These are phyloP conservation scores for Amazona guildingii DNA, from an alignment of 2,113 vertebrate genomes.

Conservation along the genomic window DNA sequence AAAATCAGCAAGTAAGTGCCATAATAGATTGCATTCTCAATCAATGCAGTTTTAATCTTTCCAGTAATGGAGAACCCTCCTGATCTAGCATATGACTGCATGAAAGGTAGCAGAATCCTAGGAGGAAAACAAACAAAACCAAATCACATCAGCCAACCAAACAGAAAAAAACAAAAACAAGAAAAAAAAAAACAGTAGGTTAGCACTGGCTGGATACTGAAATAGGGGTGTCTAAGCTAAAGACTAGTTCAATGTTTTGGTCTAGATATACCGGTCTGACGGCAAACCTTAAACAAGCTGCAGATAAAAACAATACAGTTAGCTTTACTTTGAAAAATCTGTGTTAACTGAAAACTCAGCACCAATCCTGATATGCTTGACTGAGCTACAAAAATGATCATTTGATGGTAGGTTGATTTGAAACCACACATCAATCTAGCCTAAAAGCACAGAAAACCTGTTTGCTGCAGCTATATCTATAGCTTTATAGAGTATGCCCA, in stretches of 20 bases:
- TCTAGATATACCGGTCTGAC: neutral
- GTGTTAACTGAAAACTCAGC: neutral
- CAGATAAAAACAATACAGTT: neutral
- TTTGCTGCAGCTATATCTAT: neutral
- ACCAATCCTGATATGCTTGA: neutral
- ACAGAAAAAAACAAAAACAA: neutral
- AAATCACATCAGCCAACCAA: neutral
- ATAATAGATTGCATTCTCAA: slow-evolving; percentile 95
- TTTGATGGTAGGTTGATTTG: neutral
- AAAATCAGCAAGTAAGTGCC: slow-evolving; percentile 94
- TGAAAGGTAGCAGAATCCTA: slow-evolving; percentile 94
- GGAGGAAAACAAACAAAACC: neutral
- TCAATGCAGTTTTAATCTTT: slow-evolving; percentile 91
- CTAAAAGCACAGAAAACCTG: neutral
- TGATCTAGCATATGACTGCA: slow-evolving; percentile 92
- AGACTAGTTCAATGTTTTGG: neutral
- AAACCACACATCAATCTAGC: neutral
- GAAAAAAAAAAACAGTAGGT: neutral
- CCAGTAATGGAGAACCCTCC: slow-evolving; percentile 91
- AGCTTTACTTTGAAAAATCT: neutral
- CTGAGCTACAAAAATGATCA: neutral
- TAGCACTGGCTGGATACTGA: neutral
- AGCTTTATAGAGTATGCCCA: neutral
- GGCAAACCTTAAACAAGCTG: neutral
- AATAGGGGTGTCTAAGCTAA: neutral